Evolutionary conservation across 1,140 invertebrate species (phyloP).

Genomic region (Pseudomyrmex pallidus): DNA sequence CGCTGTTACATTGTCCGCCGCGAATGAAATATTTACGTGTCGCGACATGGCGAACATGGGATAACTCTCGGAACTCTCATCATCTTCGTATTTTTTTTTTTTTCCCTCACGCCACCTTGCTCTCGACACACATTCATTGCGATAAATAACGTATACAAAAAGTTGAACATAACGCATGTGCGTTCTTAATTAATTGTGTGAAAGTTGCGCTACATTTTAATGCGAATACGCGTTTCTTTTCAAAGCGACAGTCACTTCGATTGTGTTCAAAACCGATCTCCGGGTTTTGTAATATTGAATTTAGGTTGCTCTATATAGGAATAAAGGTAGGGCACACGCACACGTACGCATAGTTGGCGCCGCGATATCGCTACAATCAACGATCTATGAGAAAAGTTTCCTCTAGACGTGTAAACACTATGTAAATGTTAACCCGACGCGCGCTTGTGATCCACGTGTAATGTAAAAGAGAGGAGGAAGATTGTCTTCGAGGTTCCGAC

Average conservation of each 20-base stretch:
- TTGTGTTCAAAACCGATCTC: background rate
- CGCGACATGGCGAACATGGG: background rate
- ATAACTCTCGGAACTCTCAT: no score
- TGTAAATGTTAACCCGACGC: slow-evolving; percentile 33
- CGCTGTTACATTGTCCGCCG: no score
- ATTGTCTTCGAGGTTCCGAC: slow-evolving; percentile 12
- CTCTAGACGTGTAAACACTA: background rate
- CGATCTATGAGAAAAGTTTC: background rate
- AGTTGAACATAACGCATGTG: background rate
- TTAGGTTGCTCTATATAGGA: background rate
- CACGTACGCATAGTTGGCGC: background rate
- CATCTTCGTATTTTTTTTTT: no score
- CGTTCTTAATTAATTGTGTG: slow-evolving; percentile 22
- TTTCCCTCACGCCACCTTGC: no score
- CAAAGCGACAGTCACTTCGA: background rate
- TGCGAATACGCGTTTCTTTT: background rate
- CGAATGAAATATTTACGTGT: no score
- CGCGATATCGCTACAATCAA: background rate
- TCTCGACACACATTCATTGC: background rate
- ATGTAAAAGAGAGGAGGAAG: slow-evolving; percentile 1
- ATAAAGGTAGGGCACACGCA: background rate
- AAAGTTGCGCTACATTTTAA: background rate
- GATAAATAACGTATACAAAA: slow-evolving; percentile 17
- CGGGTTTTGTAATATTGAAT: background rate
- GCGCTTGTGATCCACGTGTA: slow-evolving; percentile 6